Conservation (phyloP, 1,140 invertebrate species). For the Drosophila pruinosa region DNA sequence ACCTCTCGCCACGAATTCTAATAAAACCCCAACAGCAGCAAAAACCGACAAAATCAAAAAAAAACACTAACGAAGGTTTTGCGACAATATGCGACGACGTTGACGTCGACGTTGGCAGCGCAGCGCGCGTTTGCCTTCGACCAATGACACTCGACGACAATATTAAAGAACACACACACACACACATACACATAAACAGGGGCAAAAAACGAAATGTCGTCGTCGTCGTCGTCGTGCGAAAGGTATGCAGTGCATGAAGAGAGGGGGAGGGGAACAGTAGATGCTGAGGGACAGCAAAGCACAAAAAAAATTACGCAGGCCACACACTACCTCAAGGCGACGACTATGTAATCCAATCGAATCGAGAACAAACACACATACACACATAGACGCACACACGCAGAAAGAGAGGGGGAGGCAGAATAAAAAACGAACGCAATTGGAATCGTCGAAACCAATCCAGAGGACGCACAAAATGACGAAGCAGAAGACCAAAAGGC, state of each 20-base stretch:
- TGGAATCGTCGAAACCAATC: constrained; percentile 71
- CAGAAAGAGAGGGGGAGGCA: constrained; percentile 20
- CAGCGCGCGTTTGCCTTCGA: constrained; percentile 60
- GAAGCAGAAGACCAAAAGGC: constrained; percentile 53
- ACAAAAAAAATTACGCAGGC: constrained; percentile 26
- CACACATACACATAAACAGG: constrained; percentile 18
- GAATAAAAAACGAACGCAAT: constrained; percentile 72
- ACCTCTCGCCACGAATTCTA: constrained; percentile 51
- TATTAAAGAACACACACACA: constrained; percentile 68
- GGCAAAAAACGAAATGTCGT: constrained; percentile 74
- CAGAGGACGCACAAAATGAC: constrained; percentile 68
- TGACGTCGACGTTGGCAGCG: constrained; percentile 27
- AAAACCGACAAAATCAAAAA: constrained; percentile 27
- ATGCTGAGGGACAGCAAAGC: constrained; percentile 58
- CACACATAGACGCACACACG: constrained; percentile 8
- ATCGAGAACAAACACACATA: constrained; percentile 57
- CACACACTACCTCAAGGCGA: constrained; percentile 29
- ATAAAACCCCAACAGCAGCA: constrained; percentile 47
- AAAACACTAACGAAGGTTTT: constrained; percentile 31
- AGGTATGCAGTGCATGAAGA: not conserved
- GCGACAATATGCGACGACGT: constrained; percentile 52
- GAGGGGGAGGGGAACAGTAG: constrained; percentile 29
- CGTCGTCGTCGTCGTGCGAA: constrained; percentile 37
- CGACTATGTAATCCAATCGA: constrained; percentile 76
- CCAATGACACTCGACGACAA: constrained; percentile 83